Evolutionary conservation across 1,140 invertebrate genomes (phyloP).

Genomic region (Bombus ignitus): DNA sequence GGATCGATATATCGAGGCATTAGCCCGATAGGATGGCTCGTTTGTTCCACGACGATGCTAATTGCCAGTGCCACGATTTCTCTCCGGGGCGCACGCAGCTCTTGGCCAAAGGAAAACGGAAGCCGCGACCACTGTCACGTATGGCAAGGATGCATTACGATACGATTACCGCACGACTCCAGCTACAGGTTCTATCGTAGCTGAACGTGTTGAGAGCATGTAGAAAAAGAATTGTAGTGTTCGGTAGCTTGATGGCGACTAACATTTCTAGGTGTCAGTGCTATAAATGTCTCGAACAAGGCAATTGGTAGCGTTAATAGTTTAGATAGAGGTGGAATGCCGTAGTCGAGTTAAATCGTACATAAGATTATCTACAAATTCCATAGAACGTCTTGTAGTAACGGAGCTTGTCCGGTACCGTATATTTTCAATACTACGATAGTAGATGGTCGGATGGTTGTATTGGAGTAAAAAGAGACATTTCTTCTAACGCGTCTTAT

Average conservation of each 20-base stretch:
- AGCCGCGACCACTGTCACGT: constrained; percentile 13
- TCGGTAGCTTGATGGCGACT: background rate
- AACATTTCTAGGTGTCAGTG: background rate
- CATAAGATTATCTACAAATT: background rate
- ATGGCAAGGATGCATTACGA: constrained; percentile 2
- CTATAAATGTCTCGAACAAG: background rate
- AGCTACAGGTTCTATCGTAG: background rate
- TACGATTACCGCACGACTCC: background rate
- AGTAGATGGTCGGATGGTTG: too few relatives aligned
- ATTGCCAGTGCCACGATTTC: constrained; percentile 61
- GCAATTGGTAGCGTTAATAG: background rate
- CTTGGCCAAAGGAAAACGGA: background rate
- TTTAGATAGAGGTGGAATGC: too few relatives aligned
- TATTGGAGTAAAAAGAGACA: too few relatives aligned
- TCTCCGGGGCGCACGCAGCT: background rate
- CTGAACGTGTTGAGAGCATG: background rate
- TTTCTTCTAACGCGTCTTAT: background rate
- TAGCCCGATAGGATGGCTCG: constrained; percentile 67
- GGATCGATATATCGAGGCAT: constrained; percentile 68
- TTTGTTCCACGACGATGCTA: constrained; percentile 67
- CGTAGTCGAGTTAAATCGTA: background rate
- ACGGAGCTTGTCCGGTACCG: background rate
- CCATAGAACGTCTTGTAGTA: background rate
- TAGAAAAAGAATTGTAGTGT: background rate
- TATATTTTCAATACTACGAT: background rate